These are phyloP conservation scores for Phylloscopus trochilus DNA, from an alignment of 2,113 vertebrate species.

Conservation along the genomic window DNA sequence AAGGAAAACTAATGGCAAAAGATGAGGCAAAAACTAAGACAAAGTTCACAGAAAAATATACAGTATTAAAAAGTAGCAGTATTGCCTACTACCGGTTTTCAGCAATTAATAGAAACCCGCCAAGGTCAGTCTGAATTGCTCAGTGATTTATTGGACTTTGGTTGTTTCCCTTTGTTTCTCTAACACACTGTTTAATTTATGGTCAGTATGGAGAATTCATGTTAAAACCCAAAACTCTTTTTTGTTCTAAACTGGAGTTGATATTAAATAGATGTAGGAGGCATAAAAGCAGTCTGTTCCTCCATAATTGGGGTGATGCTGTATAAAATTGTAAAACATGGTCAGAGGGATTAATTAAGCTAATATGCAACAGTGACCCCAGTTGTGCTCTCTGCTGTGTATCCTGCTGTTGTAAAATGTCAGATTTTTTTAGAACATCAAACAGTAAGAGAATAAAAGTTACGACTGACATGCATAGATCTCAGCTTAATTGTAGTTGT, in stretches of 20 bases:
- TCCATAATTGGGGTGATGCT: background rate
- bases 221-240: background rate
- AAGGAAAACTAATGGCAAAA: background rate
- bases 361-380: background rate
- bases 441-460: background rate
- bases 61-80: background rate
- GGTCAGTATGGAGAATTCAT: background rate
- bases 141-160: background rate
- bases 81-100: background rate
- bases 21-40: background rate
- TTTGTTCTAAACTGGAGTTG: background rate
- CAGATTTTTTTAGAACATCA: background rate
- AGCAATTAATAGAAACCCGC: background rate
- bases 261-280: background rate
- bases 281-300: background rate
- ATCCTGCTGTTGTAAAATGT: background rate
- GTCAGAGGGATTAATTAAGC: background rate
- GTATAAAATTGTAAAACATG: background rate
- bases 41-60: background rate
- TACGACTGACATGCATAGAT: background rate
- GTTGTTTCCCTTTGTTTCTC: background rate
- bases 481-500: background rate
- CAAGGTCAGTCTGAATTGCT: background rate
- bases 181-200: background rate
- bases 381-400: background rate